Evolutionary conservation across 2,797 vertebrate species (phyloP), one percentile per base, ranked within the genome.

Genomic region (Acipenser ruthenus): DNA sequence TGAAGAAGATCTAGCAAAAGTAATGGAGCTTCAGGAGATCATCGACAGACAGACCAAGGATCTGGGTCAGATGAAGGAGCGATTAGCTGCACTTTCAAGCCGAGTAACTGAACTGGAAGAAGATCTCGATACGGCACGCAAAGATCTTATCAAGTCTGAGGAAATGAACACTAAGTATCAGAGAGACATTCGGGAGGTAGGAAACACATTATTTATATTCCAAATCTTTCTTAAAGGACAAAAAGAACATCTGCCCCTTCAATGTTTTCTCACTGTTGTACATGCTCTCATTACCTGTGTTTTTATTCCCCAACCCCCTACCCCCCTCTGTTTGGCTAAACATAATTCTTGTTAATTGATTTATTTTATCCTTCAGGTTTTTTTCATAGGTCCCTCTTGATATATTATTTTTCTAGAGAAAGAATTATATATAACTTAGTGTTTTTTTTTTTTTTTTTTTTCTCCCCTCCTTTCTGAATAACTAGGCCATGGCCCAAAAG

Each of bases 61-160:
- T 70, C 90, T 97, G 68, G 80, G 87, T 15, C 94, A 96, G 75
- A 93, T 97, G 94, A 97, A 97, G 83, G 95, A 98, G 75, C 92
- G 94, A 15, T 88, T 98, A 75, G 90, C 87, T 1, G 72, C 90
- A 12, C 89, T 97, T 71, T 91, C 86, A 23, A 84, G 87, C 60
- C 89, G 85, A 18, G 91, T 96, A 68, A 78, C 75, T 0, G 95
- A 99, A 83, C 90, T 97, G 80, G 95, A 99, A 75, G 95, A 97
- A 75, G 94, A 97, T 73, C 88, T 98, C 73, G 95, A 98, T 81
- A 97, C 95, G 0, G 96, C 95, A 59, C 84, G 95, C 1, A 98
- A 96, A 74, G 96, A 99, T 76, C 89, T 98, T 68, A 96, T 97
- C 77, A 97, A 93, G 79, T 97, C 94, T 0, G 95, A 98, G 69